Evolutionary conservation across 1,140 invertebrate species (phyloP).

Genomic region (Drosophila sturtevanti): DNA sequence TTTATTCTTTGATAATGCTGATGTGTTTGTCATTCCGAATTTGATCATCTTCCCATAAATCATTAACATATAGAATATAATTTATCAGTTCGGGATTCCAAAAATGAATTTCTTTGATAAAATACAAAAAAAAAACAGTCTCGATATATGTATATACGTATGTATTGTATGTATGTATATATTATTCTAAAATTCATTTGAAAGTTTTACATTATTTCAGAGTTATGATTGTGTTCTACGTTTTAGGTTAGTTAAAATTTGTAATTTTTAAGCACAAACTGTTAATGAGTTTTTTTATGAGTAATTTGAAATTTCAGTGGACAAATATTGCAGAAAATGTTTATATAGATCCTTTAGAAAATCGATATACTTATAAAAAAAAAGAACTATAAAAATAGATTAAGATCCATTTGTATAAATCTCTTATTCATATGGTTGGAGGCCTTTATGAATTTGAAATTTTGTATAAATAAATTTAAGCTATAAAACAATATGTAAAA

Average conservation of each 20-base stretch:
- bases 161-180: not conserved
- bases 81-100: not conserved
- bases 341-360: not conserved
- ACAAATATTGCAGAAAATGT: constrained; percentile 14
- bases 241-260: constrained; percentile 40
- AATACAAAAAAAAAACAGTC: no score
- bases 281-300: constrained; percentile 6
- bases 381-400: not conserved
- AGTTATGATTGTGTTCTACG: constrained; percentile 8
- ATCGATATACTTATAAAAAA: not conserved
- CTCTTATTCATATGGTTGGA: constrained; percentile 57
- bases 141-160: not conserved
- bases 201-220: constrained; percentile 34
- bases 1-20: no score
- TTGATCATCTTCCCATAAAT: no score
- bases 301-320: constrained; percentile 49
- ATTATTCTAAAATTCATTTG: constrained; percentile 13
- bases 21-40: no score
- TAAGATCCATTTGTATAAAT: constrained; percentile 25
- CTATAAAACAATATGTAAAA: constrained; percentile 62
- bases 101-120: not conserved
- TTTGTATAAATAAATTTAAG: constrained; percentile 35
- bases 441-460: constrained; percentile 38
- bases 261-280: constrained; percentile 50
- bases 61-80: no score